Evolutionary conservation across 2,888 invertebrate species (phyloP).

Genomic region (Fragum fragum): DNA sequence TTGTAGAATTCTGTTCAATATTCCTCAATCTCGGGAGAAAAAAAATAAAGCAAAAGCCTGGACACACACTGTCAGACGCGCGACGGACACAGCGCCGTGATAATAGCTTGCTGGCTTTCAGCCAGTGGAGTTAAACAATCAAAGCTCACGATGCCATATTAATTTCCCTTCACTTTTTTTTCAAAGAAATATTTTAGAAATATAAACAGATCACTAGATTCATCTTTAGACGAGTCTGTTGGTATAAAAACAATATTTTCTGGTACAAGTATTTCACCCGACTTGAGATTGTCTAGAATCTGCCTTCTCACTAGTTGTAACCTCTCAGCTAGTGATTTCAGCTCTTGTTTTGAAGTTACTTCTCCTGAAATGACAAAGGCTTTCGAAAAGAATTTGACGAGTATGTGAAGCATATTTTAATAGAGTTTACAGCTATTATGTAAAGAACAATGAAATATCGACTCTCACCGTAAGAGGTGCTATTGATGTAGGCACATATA

Average conservation of each 20-base stretch:
- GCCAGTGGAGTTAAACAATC: no score
- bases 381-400: background rate
- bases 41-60: no score
- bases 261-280: constrained; percentile 54
- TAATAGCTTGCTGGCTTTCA: no score
- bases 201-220: constrained; percentile 58
- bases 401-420: background rate
- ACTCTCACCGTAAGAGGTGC: background rate
- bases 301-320: constrained; percentile 41
- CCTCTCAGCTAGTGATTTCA: constrained; percentile 34
- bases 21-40: no score
- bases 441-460: background rate
- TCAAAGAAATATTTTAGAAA: constrained; percentile 54
- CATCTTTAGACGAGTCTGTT: constrained; percentile 66
- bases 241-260: constrained; percentile 41
- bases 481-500: no score
- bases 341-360: background rate
- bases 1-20: no score
- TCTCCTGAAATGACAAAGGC: constrained; percentile 8
- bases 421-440: background rate
- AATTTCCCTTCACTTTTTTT: no score
- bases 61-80: no score
- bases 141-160: no score
- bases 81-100: no score
- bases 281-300: constrained; percentile 54